Base-by-base conservation (phyloP, 2,797 vertebrate genomes). In the Eleutherodactylus coqui region DNA sequence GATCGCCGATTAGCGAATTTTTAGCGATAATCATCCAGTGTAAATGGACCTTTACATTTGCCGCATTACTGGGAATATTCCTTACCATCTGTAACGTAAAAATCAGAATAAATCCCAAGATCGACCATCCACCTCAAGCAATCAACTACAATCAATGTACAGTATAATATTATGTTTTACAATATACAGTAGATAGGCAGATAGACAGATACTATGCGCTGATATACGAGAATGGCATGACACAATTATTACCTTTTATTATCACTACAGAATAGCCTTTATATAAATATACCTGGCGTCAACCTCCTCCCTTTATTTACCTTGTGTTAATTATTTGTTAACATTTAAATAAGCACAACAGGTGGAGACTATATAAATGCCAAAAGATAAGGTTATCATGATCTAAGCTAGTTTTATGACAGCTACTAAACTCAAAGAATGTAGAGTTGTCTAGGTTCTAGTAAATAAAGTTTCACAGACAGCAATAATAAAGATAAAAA, bases 301-400 rank as follows among this genome's bases (percentile, higher is more conserved):
- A 45, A 34, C 58, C 49, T 45, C 1, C n/a, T 60, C 55, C 34
- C 24, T 24, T 24, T 70, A n/a, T 88, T 67, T 86, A 78, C 78
- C 17, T 83, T 53, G 53, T 16, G 80, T 76, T 88, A 88, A 86
- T 86, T 17, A 75, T 88, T 86, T 73, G 34, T 49, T 79, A n/a
- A 47, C 41, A 41, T 79, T 24, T 51, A 77, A 51, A 72, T 36
- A 19, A 45, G n/a, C 11, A 7, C 80, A 82, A 88, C 84, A 88
- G 55, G 24, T 86, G 80, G 87, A 51, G 10, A 64, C 16, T 36
- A 47, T 43, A 27, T 8, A 4, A 29, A n/a, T 32, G 41, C 43
- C n/a, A 62, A 72, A 60, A 67, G 34, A 67, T 60, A 70, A 43
- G 5, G 16, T 34, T 79, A 45, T 43, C 10, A 80, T 75, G 41